Conservation (phyloP, 2,888 invertebrate genomes). For the Zelleria hepariella region DNA sequence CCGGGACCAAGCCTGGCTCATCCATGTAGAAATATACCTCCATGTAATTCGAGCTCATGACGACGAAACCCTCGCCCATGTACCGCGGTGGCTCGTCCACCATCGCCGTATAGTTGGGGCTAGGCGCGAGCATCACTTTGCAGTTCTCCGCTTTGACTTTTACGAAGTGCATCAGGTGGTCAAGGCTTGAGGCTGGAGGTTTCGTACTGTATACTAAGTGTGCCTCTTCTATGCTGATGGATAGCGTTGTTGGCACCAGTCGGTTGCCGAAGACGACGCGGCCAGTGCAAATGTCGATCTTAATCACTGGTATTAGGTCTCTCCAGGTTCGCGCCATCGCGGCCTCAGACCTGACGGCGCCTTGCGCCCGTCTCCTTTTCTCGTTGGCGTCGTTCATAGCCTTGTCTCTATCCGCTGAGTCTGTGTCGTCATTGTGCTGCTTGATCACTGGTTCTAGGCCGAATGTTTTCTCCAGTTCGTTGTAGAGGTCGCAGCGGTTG, state of each 20-base stretch:
- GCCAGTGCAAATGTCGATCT: slow-evolving; percentile 92
- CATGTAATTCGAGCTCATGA: slow-evolving; percentile 95
- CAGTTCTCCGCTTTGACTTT: slow-evolving; percentile 97
- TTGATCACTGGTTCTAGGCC: slow-evolving; percentile 86
- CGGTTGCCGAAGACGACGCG: slow-evolving; percentile 96
- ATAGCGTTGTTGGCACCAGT: slow-evolving; percentile 92
- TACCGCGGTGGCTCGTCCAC: slow-evolving; percentile 94
- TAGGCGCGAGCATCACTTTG: slow-evolving; percentile 95
- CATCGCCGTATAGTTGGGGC: slow-evolving; percentile 93
- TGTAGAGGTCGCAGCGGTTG: slow-evolving; percentile 91
- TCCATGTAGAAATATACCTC: slow-evolving; percentile 98
- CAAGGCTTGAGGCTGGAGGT: slow-evolving; percentile 92
- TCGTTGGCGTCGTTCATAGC: slow-evolving; percentile 77
- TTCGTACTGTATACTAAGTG: slow-evolving; percentile 96
- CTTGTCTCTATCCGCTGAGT: slow-evolving; percentile 67
- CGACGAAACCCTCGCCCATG: slow-evolving; percentile 99
- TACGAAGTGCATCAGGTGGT: slow-evolving; percentile 95
- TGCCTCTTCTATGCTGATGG: slow-evolving; percentile 93
- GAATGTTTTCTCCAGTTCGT: slow-evolving; percentile 88
- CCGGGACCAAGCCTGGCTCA: slow-evolving; percentile 93
- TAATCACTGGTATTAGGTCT: slow-evolving; percentile 96
- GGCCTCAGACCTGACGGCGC: slow-evolving; percentile 79
- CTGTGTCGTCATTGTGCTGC: slow-evolving; percentile 71
- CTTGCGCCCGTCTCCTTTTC: slow-evolving; percentile 62
- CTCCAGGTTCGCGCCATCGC: slow-evolving; percentile 93